Conservation (phyloP, 2,797 vertebrate species). For the Pogonophryne albipinna region DNA sequence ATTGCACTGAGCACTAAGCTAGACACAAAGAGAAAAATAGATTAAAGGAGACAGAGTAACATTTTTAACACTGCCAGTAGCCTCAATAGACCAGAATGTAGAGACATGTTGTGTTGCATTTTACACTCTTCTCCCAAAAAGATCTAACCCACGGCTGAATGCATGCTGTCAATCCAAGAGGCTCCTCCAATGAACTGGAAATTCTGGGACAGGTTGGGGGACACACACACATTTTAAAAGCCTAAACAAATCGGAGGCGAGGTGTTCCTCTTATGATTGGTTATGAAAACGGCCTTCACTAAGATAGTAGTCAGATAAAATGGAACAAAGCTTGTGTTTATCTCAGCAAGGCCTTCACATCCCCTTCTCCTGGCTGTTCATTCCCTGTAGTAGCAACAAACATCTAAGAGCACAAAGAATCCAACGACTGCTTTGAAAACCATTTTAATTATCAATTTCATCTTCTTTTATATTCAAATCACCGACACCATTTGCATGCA, state of each 20-base stretch:
- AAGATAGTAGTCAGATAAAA: neutral
- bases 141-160: neutral
- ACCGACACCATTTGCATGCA: slow-evolving; percentile 8
- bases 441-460: slow-evolving; percentile 37
- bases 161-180: neutral
- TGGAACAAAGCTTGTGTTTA: slow-evolving; percentile 20
- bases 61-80: neutral
- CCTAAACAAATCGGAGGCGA: neutral
- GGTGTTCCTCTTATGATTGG: neutral
- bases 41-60: slow-evolving; percentile 15
- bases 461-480: slow-evolving; percentile 43
- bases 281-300: neutral
- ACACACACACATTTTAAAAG: no score
- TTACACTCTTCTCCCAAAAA: neutral
- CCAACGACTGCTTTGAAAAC: neutral
- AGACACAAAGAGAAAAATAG: slow-evolving; percentile 19
- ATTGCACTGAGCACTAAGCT: slow-evolving; percentile 5
- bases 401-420: slow-evolving; percentile 18
- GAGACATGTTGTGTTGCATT: neutral
- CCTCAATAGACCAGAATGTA: slow-evolving; percentile 15
- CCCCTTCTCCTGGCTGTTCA: slow-evolving; percentile 1
- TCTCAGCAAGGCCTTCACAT: slow-evolving; percentile 13
- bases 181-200: neutral
- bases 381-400: neutral
- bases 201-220: neutral